phyloP scores from a whole-genome alignment of 2,797 vertebrate genomes.

The Enteromius anoplus region DNA sequence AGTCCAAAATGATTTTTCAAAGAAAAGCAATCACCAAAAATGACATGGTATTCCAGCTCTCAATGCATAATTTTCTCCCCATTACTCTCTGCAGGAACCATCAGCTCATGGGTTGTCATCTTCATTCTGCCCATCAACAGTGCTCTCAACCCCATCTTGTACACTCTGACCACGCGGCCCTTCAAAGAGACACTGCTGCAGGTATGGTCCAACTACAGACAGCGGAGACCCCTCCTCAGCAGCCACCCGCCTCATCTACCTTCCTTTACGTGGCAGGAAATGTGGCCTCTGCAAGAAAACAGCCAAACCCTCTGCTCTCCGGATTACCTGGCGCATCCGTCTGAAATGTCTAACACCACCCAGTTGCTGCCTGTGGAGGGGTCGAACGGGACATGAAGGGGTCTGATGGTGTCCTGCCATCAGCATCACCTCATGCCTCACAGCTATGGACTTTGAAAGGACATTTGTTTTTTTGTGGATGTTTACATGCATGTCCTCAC shows the following conservation, averaged over 20 bases:
- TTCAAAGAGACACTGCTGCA: conserved; percentile 96
- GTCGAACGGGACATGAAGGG: conserved; percentile 26
- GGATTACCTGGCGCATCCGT: conserved; percentile 69
- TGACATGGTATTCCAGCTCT: neutral
- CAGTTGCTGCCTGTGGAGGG: conserved; percentile 32
- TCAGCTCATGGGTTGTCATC: conserved; percentile 97
- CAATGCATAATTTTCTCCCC: conserved; percentile 12
- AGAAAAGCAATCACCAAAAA: conserved; percentile 13
- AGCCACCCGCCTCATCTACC: conserved; percentile 79
- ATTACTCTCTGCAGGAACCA: conserved; percentile 80
- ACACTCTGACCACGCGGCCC: conserved; percentile 94
- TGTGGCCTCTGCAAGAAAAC: conserved; percentile 87
- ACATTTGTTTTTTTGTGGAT: conserved; percentile 29
- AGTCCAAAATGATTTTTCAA: conserved; percentile 18
- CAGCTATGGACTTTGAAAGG: neutral
- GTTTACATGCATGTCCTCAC: conserved; percentile 3
- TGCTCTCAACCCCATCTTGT: conserved; percentile 95
- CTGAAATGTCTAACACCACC: conserved; percentile 70
- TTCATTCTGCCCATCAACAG: conserved; percentile 98
- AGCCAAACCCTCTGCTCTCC: conserved; percentile 72
- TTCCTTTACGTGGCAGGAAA: conserved; percentile 91
- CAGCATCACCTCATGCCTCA: conserved; percentile 6
- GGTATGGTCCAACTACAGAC: conserved; percentile 92
- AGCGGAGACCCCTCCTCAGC: conserved; percentile 78
- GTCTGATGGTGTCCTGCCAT: conserved; percentile 4